Conservation (phyloP, 2,113 vertebrate genomes). For the Corythoichthys haematopterus region DNA sequence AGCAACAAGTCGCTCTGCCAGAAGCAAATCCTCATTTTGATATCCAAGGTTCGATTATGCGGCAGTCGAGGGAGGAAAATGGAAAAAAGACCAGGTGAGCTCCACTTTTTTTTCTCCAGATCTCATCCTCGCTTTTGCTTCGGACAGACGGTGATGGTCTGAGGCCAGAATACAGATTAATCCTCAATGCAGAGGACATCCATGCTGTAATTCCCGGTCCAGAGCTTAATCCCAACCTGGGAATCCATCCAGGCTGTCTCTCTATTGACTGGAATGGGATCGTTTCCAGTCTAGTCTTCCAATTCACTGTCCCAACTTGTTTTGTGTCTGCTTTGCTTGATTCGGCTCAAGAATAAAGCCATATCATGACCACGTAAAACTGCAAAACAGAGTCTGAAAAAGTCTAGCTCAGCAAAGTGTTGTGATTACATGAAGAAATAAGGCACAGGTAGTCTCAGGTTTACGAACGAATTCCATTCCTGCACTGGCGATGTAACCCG, state of each 20-base stretch:
- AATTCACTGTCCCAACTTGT: constrained; percentile 16
- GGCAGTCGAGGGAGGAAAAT: constrained; percentile 76
- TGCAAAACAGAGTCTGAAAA: no score
- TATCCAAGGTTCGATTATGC: constrained; percentile 87
- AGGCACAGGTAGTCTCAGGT: no score
- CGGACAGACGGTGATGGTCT: constrained; percentile 38
- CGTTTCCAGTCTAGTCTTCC: constrained; percentile 23
- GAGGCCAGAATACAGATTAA: constrained; percentile 55
- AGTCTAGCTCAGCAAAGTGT: no score
- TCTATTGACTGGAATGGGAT: constrained; percentile 25
- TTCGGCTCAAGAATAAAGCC: neutral
- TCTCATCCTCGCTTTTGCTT: neutral
- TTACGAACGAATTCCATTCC: no score
- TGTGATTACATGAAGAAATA: no score
- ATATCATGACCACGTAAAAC: neutral
- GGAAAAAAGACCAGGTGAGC: constrained; percentile 81
- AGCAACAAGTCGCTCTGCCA: constrained; percentile 89
- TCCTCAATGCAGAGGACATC: constrained; percentile 48
- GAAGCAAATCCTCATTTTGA: constrained; percentile 84
- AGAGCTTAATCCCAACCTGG: constrained; percentile 53
- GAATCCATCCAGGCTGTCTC: constrained; percentile 44
- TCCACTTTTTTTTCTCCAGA: neutral
- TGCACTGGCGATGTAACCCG: no score
- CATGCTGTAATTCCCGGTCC: constrained; percentile 47
- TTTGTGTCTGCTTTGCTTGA: constrained; percentile 9